Percentiles rank a stretch among this genome's conserved stretches.
phyloP scores from a whole-genome alignment of 2,888 invertebrate genomes.

The Drosophila paracracens region DNA sequence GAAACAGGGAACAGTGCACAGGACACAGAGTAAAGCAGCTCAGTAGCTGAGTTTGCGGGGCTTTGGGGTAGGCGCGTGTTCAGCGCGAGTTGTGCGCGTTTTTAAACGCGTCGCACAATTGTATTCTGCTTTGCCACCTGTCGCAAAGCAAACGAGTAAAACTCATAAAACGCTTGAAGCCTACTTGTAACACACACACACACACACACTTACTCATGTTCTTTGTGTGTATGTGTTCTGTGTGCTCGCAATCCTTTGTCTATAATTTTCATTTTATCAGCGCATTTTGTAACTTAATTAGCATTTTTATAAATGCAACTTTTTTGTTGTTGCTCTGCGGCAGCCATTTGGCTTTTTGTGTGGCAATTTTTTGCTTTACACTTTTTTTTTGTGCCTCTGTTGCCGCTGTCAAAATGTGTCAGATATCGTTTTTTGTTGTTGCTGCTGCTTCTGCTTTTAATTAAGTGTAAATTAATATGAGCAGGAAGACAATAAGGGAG shows the following conservation, averaged over 20 bases:
- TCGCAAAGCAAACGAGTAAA: constrained; percentile 35
- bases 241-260: constrained; percentile 45
- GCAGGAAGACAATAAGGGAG: constrained; percentile 19
- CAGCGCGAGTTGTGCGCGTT: constrained; percentile 25
- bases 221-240: neutral
- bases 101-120: constrained; percentile 51
- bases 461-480: constrained; percentile 64
- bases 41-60: neutral
- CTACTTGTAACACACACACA: constrained; percentile 40
- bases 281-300: constrained; percentile 75
- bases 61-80: constrained; percentile 3
- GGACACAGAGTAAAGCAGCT: neutral
- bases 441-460: constrained; percentile 50
- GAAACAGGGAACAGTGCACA: constrained; percentile 5
- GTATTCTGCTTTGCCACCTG: constrained; percentile 67
- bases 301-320: constrained; percentile 68
- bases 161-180: constrained; percentile 43
- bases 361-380: constrained; percentile 11
- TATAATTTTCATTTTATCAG: constrained; percentile 71
- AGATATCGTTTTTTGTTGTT: constrained; percentile 26
- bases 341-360: constrained; percentile 18
- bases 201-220: constrained; percentile 1
- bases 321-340: constrained; percentile 16
- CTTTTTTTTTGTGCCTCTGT: constrained; percentile 14
- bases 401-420: constrained; percentile 37